These are phyloP conservation scores for Forbesichthys agassizii DNA, from an alignment of 2,113 vertebrate genomes.

Conservation along the genomic window DNA sequence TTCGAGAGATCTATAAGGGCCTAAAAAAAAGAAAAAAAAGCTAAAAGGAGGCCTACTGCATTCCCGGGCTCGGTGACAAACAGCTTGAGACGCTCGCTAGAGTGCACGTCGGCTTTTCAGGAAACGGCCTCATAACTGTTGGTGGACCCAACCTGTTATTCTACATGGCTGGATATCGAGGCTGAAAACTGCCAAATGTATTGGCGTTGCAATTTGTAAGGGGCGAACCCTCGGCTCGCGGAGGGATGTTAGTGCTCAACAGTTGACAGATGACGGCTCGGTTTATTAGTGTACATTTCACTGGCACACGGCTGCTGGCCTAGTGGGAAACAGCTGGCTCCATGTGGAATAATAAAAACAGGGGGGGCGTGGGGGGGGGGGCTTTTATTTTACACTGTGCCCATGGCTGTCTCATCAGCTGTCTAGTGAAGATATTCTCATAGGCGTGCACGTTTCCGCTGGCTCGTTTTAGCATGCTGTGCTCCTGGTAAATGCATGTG, in stretches of 20 bases:
- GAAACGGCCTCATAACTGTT: conserved; percentile 65
- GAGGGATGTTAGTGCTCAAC: not conserved
- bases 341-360: not conserved
- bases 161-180: conserved; percentile 54
- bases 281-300: conserved; percentile 29
- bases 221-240: conserved; percentile 41
- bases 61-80: conserved; percentile 69
- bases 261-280: conserved; percentile 49
- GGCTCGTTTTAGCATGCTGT: not conserved
- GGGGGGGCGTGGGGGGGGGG: not conserved
- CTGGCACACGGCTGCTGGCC: conserved; percentile 21
- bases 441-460: not conserved
- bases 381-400: not conserved
- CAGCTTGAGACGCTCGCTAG: conserved; percentile 56
- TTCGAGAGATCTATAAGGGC: conserved; percentile 68
- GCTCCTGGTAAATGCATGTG: conserved; percentile 25
- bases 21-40: not conserved
- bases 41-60: conserved; percentile 55
- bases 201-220: conserved; percentile 56
- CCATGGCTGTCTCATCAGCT: conserved; percentile 12
- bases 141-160: conserved; percentile 62
- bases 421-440: not conserved
- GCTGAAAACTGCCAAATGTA: conserved; percentile 57
- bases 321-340: conserved; percentile 4
- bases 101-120: conserved; percentile 54